Conservation (phyloP, 53 echinoderm and acorn worm species). For the Zoroaster sp. region DNA sequence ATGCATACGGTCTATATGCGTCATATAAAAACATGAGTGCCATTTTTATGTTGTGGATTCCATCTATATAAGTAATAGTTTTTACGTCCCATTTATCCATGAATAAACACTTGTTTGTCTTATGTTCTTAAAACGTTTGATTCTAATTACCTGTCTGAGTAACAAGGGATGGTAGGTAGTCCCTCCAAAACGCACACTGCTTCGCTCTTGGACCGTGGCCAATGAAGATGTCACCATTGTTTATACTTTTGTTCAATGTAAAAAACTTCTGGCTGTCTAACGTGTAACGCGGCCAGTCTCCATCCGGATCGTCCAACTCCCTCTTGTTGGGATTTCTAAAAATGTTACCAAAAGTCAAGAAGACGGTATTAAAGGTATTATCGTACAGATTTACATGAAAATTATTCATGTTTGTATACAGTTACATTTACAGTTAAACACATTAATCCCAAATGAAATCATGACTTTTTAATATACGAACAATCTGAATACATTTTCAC, state of each 20-base stretch:
- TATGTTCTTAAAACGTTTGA: too few species aligned
- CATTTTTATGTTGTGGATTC: too few species aligned
- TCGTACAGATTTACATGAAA: not conserved
- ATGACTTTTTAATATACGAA: too few species aligned
- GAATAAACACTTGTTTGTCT: too few species aligned
- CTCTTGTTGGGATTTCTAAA: slow-evolving; percentile 86
- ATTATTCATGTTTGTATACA: not conserved
- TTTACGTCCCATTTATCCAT: too few species aligned
- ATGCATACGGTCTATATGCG: too few species aligned
- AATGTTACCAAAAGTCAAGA: too few species aligned
- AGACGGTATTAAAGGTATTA: too few species aligned
- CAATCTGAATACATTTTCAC: too few species aligned
- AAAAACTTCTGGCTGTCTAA: slow-evolving; percentile 68
- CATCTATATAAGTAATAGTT: too few species aligned
- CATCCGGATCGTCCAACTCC: slow-evolving; percentile 43
- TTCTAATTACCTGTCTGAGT: slow-evolving; percentile 57
- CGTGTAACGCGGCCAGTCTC: slow-evolving; percentile 83
- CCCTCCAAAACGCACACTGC: slow-evolving; percentile 62
- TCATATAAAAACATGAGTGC: too few species aligned
- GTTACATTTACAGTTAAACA: not conserved
- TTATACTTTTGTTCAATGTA: slow-evolving; percentile 64
- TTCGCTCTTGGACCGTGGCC: slow-evolving; percentile 63
- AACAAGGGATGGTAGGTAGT: slow-evolving; percentile 51
- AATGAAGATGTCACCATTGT: not conserved
- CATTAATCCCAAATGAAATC: not conserved